These are phyloP conservation scores for Lobophora halterata DNA, from an alignment of 2,888 invertebrate genomes.

Conservation along the genomic window DNA sequence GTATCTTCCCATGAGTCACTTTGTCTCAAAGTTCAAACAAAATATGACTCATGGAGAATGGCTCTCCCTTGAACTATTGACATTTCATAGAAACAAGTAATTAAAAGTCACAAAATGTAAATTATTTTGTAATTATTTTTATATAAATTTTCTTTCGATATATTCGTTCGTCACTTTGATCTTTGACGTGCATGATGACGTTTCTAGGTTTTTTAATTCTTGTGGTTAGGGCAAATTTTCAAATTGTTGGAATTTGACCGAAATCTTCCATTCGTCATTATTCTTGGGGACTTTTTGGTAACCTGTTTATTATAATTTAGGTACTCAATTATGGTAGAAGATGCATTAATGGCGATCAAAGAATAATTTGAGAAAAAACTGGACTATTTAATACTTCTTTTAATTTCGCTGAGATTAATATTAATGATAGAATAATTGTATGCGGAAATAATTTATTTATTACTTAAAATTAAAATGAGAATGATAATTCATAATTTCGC, in stretches of 20 bases:
- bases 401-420: too few species aligned
- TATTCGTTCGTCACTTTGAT: conserved; percentile 19
- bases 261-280: too few species aligned
- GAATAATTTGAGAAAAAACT: too few species aligned
- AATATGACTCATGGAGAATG: conserved; percentile 43
- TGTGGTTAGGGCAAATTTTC: conserved; percentile 23
- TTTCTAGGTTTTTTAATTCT: conserved; percentile 10
- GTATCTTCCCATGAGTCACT: conserved; percentile 55
- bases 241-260: conserved; percentile 1
- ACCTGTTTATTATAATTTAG: too few species aligned
- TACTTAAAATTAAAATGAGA: too few species aligned
- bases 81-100: conserved; percentile 37
- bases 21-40: conserved; percentile 33
- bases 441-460: too few species aligned
- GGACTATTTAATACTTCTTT: too few species aligned
- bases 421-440: too few species aligned
- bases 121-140: conserved; percentile 8
- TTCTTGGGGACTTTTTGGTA: too few species aligned
- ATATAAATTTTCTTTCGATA: conserved; percentile 23
- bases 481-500: conserved; percentile 1
- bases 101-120: conserved; percentile 6
- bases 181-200: conserved; percentile 26
- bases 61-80: conserved; percentile 56
- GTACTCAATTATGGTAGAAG: too few species aligned
- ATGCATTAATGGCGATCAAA: too few species aligned